These are phyloP conservation scores for Dexiosoma caninum DNA, from an alignment of 2,888 invertebrate genomes.

Conservation along the genomic window DNA sequence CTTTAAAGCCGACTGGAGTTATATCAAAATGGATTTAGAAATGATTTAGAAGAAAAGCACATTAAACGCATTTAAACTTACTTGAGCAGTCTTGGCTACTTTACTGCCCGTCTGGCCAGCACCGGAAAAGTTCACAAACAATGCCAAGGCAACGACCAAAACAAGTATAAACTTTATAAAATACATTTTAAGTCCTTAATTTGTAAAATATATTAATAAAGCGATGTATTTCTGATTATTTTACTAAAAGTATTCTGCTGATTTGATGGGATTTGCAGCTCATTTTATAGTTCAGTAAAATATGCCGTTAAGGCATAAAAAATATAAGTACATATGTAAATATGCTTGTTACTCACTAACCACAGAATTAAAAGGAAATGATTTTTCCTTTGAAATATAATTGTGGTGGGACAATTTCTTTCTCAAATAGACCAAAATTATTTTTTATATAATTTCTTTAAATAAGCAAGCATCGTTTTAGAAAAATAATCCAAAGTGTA, in stretches of 20 bases:
- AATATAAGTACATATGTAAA: too few species aligned
- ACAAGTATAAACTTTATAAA: slow-evolving; percentile 17
- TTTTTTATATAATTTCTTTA: too few species aligned
- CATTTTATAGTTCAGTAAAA: too few species aligned
- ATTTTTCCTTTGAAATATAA: background rate
- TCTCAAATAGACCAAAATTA: too few species aligned
- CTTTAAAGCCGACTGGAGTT: background rate
- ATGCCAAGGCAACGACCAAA: background rate
- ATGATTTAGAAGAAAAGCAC: background rate
- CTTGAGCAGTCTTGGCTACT: slow-evolving; percentile 1
- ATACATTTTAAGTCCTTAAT: slow-evolving; percentile 50
- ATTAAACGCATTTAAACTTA: background rate
- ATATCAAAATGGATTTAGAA: background rate
- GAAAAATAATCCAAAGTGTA: too few species aligned
- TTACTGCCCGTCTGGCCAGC: slow-evolving; percentile 18
- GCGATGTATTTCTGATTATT: too few species aligned
- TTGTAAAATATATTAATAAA: too few species aligned
- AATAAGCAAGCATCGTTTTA: too few species aligned
- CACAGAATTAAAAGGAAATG: background rate
- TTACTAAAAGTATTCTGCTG: too few species aligned
- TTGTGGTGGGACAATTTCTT: background rate
- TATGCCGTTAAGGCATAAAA: too few species aligned
- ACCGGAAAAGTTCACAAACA: slow-evolving; percentile 6
- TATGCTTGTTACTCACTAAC: too few species aligned
- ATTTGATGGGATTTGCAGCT: too few species aligned